These are phyloP conservation scores for Drosophila kambysellisi DNA, from an alignment of 2,888 invertebrate species.

Conservation along the genomic window DNA sequence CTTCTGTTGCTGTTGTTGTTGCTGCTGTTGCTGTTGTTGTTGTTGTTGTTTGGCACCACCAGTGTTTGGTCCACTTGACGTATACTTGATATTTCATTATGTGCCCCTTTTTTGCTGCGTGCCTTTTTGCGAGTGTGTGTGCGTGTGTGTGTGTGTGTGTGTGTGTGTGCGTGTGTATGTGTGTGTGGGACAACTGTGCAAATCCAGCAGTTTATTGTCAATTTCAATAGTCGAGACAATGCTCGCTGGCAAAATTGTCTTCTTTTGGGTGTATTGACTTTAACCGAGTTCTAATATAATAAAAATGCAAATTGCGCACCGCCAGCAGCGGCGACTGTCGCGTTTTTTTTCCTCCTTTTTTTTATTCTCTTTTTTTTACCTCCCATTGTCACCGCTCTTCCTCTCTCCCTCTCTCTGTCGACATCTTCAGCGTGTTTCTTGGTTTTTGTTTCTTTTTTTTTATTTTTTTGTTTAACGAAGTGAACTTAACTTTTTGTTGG, in stretches of 20 bases:
- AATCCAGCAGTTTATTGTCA: conserved; percentile 46
- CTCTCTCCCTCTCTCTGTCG: conserved; percentile 4
- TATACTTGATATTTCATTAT: conserved; percentile 63
- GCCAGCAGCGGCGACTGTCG: conserved; percentile 59
- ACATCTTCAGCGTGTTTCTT: conserved; percentile 2
- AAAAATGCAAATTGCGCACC: conserved; percentile 81
- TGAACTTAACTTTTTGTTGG: conserved; percentile 64
- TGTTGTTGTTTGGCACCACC: conserved; percentile 23
- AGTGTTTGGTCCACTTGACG: conserved; percentile 54
- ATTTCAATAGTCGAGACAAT: conserved; percentile 60
- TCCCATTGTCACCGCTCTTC: background rate
- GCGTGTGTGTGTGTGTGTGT: background rate
- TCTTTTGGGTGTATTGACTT: conserved; percentile 69
- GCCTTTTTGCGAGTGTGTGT: background rate
- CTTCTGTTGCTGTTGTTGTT: conserved; percentile 16
- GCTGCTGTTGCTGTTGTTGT: background rate
- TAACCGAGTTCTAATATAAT: conserved; percentile 78
- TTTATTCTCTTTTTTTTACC: conserved; percentile 5
- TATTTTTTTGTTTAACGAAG: conserved; percentile 56
- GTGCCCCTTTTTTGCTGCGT: conserved; percentile 33
- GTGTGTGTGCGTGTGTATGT: background rate
- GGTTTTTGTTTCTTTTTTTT: background rate
- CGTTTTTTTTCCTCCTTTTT: conserved; percentile 7
- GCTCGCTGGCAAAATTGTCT: conserved; percentile 44
- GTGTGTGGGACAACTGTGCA: background rate